Base-by-base conservation (phyloP, 2,888 invertebrate species). In the Maniola hyperantus region DNA sequence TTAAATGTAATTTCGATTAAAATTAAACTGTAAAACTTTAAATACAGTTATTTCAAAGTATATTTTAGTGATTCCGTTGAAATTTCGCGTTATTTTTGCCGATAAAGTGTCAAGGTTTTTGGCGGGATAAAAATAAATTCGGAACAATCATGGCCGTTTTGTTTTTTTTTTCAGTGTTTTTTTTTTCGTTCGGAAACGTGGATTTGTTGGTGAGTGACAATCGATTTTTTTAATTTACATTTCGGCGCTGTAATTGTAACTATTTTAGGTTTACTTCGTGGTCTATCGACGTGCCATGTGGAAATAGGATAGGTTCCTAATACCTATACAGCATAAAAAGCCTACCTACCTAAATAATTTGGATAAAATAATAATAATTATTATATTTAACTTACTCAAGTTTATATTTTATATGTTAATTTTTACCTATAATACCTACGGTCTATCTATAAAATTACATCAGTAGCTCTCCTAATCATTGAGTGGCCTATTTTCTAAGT, bases 121-220 rank as follows among this genome's bases (percentile, higher is more conserved):
- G 73, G 72, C 73, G 74, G 71, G 71, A 59, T 74, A 75, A 70
- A 72, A 73, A 73, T 79, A 73, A 71, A 66, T 64, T 67, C 55
- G 69, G 60, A 65, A 70, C 69, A 65, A 68, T 70, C 65, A 74
- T 72, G 75, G 75, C 74, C 73, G 72, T 72, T 61, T 39, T 15
- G 18, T 39, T 70, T 68, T 60, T 68, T 70, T 57, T 67, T 59
- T 57, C 39, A 50, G 33, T 46, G 55, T 61, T 65, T 60, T 20
- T 54, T 67, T 61, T 68, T 62, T 63, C 46, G 46, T 42, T 50
- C 20, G 39, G 64, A 63, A 50, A 11, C 46, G 26, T 51, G 44
- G 61, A 65, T 54, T 44, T 39, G 34, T 39, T 8, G 74, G 74
- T 74, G 62, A 73, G 74, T 73, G 62, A 15, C 44, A 50, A 51